Conservation (phyloP, 2,888 invertebrate genomes). For the Chrysina gloriosa region DNA sequence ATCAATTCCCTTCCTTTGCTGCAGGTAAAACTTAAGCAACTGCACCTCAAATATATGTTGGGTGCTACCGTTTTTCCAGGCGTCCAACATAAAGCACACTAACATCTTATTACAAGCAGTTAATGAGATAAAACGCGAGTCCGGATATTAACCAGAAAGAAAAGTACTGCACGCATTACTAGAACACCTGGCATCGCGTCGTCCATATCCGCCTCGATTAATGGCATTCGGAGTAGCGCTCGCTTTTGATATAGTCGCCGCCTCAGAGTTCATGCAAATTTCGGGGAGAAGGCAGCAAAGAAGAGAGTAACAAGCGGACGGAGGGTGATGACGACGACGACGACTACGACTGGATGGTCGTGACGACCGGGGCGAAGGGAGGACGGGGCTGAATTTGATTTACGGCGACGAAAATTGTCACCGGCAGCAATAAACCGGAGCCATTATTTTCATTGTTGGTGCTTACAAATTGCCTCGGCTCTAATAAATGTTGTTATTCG, state of each 20-base stretch:
- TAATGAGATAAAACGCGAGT: background rate
- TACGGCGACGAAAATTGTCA: slow-evolving; percentile 15
- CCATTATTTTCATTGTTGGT: slow-evolving; percentile 20
- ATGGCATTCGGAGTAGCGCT: background rate
- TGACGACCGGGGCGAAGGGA: background rate
- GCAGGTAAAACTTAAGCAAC: no score
- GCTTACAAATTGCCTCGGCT: slow-evolving; percentile 17
- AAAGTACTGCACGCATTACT: background rate
- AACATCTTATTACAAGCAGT: background rate
- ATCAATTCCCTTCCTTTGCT: no score
- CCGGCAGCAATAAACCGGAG: slow-evolving; percentile 14
- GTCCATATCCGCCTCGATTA: background rate
- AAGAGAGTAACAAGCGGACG: background rate
- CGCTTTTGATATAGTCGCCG: slow-evolving; percentile 3
- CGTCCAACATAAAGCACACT: background rate
- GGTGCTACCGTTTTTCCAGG: no score
- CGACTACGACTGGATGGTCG: background rate
- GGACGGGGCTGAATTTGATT: slow-evolving; percentile 4
- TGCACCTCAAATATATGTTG: no score
- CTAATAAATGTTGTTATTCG: slow-evolving; percentile 9
- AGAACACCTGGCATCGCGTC: background rate
- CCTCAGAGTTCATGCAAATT: slow-evolving; percentile 7
- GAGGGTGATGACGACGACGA: background rate
- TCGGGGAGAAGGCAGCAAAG: background rate
- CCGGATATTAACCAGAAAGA: slow-evolving; percentile 3